Evolutionary conservation across 2,797 vertebrate species (phyloP), one percentile per base, ranked within the genome.

Genomic region (Rousettus madagascariensis): DNA sequence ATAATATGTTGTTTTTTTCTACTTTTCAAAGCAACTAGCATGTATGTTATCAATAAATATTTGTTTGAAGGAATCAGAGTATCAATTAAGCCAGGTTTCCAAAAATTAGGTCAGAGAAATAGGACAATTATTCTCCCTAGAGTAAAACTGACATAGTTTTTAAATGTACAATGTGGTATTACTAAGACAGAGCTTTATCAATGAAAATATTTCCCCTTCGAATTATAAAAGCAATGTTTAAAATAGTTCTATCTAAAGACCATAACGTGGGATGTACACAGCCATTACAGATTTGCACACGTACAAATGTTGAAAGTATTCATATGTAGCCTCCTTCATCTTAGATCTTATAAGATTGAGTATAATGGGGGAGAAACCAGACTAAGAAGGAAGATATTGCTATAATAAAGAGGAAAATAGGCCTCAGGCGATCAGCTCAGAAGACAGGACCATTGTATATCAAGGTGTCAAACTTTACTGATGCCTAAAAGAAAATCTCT

Each of bases 401-500:
- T 90, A 57, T 22, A 90, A 84, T 38, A 75, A 90, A 78, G 65
- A 96, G 72, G 30, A 90, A 93, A 95, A 90, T 78, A 12, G 30
- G 84, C 86, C 96, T 95, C 84, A 20, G 77, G 93, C 96, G 86
- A 86, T 71, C 77, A 94, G 66, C 33, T 92, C 74, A 41, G 74
- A 65, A 94, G 89, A 95, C 17, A 82, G 12, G 46, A 20, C 20
- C 84, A 90, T 66, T 95, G 59, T 86, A 82, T 95, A 95, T 85
- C 65, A 93, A 91, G 26, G 94, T 93, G 79, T 96, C 94, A 91
- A 78, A 91, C 46, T 94, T 96, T 66, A 96, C 24, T 26, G 46
- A 95, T 86, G 91, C 57, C 91, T 95, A 77, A 96, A 97, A 94
- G 63, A 94, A 97, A 90, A 92, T 94, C 79, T 59, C 61, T 90